A percentile compares a stretch with the other conserved stretches of the same genome.
These are phyloP conservation scores for Bradysia coprophila DNA, from an alignment of 1,140 invertebrate species.

Conservation along the genomic window DNA sequence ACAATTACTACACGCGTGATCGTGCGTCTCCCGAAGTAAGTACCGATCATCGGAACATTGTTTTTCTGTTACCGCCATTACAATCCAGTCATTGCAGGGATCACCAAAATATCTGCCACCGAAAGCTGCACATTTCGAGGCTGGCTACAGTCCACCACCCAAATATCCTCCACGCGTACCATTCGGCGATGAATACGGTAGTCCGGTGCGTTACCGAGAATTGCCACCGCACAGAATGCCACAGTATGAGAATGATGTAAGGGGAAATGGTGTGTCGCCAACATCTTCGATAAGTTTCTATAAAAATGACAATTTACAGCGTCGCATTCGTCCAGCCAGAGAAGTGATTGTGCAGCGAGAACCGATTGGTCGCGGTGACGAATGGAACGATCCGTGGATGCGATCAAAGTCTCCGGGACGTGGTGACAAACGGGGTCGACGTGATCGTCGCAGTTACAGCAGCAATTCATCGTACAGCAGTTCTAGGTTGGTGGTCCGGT, in stretches of 20 bases:
- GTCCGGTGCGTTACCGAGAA: conserved; percentile 18
- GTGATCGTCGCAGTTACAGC: conserved; percentile 24
- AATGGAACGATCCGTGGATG: conserved; percentile 92
- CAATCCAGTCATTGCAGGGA: background rate
- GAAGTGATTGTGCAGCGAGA: conserved; percentile 63
- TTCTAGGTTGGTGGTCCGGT: conserved; percentile 24
- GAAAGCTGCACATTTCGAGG: background rate
- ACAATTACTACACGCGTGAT: conserved; percentile 57
- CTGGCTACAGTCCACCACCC: conserved; percentile 13
- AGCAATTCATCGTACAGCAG: conserved; percentile 53
- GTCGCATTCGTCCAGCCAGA: conserved; percentile 41
- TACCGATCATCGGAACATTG: no score
- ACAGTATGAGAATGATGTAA: conserved; percentile 20
- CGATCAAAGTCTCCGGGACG: conserved; percentile 44
- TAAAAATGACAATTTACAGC: conserved; percentile 16
- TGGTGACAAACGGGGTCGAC: conserved; percentile 20
- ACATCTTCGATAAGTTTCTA: background rate
- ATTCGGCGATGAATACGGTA: conserved; percentile 19
- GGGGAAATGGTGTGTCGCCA: background rate
- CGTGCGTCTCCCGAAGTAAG: conserved; percentile 8
- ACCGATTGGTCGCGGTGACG: conserved; percentile 44
- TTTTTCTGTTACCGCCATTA: no score
- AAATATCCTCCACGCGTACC: conserved; percentile 13
- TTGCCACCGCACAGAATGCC: conserved; percentile 22
- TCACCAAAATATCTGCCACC: background rate